These are phyloP conservation scores for Lamellibrachia luymesi DNA, from an alignment of 1,140 invertebrate species.

Conservation along the genomic window DNA sequence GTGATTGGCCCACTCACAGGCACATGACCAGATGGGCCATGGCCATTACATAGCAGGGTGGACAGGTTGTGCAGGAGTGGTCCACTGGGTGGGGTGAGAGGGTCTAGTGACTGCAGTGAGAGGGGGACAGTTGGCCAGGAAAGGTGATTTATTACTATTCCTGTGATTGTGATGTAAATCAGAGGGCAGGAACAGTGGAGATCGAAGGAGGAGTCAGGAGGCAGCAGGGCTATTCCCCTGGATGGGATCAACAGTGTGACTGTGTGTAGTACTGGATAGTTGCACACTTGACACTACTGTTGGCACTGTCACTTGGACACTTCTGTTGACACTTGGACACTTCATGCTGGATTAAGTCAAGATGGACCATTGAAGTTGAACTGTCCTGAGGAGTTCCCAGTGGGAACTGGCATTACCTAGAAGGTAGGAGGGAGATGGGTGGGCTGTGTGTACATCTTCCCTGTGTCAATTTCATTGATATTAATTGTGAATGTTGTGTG, in stretches of 20 bases:
- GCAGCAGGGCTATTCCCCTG: neutral
- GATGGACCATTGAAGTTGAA: neutral
- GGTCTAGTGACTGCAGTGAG: neutral
- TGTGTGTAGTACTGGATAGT: neutral
- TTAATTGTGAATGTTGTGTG: too few species aligned
- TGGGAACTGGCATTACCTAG: neutral
- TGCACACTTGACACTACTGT: neutral
- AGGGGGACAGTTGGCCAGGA: neutral
- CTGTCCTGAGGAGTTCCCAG: neutral
- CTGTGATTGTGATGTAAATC: neutral
- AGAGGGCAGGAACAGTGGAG: neutral
- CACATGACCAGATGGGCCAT: neutral
- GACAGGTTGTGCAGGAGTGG: neutral
- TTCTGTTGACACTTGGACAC: neutral
- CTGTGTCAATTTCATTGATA: too few species aligned
- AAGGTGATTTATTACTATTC: neutral
- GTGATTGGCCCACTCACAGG: neutral
- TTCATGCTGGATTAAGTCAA: neutral
- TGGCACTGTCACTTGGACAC: too few species aligned
- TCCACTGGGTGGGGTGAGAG: neutral
- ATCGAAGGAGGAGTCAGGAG: neutral
- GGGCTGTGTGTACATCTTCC: too few species aligned
- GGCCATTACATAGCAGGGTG: neutral
- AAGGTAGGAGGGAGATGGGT: neutral
- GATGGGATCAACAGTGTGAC: neutral